A percentile compares a stretch with the other conserved stretches of the same genome.
Conservation (phyloP, 92 coral and sea anemone species). For the Bergia sp. region DNA sequence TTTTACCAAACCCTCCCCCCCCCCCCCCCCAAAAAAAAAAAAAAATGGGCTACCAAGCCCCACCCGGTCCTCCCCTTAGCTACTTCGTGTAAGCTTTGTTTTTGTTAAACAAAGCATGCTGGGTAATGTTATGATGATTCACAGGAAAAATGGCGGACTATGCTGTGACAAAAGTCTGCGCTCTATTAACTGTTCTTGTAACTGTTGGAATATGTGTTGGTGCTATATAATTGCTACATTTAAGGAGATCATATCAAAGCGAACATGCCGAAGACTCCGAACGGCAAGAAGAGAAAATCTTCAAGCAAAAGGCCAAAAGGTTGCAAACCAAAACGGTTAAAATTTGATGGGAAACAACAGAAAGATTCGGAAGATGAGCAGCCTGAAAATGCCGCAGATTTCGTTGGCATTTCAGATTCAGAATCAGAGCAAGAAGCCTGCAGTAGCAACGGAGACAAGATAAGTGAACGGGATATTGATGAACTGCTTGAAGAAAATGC, state of each 20-base stretch:
- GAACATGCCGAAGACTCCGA: conserved; percentile 85
- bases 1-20: no score
- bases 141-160: conserved; percentile 79
- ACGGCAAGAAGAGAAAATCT: conserved; percentile 73
- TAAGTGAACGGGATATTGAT: conserved; percentile 64
- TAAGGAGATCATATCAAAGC: not conserved
- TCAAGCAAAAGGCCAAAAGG: conserved; percentile 54
- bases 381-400: not conserved
- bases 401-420: conserved; percentile 3
- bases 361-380: conserved; percentile 24
- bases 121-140: conserved; percentile 69
- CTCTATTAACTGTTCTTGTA: not conserved
- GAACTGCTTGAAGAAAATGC: conserved; percentile 86
- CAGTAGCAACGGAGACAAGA: conserved; percentile 15
- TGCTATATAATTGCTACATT: not conserved
- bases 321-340: conserved; percentile 54
- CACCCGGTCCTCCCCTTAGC: not conserved
- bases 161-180: not conserved
- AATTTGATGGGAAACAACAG: conserved; percentile 51
- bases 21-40: no score
- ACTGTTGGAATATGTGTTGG: not conserved
- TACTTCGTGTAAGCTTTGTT: not conserved
- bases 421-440: conserved; percentile 47
- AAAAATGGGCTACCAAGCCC: no score
- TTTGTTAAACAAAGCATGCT: conserved; percentile 54